These are phyloP conservation scores for Tribolium freemani DNA, from an alignment of 2,888 invertebrate species.

Conservation along the genomic window DNA sequence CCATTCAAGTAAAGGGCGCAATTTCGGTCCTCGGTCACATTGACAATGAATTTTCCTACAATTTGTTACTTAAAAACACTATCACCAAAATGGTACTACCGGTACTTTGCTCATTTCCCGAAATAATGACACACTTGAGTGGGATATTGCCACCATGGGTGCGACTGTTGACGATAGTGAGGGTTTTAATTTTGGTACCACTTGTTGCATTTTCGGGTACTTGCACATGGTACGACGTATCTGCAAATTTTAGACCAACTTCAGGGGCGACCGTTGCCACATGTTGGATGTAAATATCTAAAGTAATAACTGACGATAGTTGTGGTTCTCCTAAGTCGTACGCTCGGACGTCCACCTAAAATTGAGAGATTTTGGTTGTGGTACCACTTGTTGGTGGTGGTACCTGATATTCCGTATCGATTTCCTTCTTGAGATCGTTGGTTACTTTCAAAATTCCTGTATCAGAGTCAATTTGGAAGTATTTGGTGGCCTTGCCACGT, in stretches of 20 bases:
- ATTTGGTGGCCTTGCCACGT: slow-evolving; percentile 84
- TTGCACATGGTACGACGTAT: slow-evolving; percentile 87
- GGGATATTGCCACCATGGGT: slow-evolving; percentile 79
- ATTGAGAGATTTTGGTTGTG: neutral
- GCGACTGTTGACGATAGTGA: slow-evolving; percentile 82
- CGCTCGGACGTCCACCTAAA: slow-evolving; percentile 85
- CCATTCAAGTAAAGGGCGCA: slow-evolving; percentile 84
- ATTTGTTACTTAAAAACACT: slow-evolving; percentile 32
- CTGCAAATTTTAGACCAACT: slow-evolving; percentile 89
- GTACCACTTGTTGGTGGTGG: neutral
- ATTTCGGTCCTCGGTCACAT: slow-evolving; percentile 83
- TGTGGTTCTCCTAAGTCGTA: slow-evolving; percentile 90
- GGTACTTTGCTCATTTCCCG: slow-evolving; percentile 82
- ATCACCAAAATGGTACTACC: slow-evolving; percentile 35
- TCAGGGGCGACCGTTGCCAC: slow-evolving; percentile 76
- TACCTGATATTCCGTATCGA: slow-evolving; percentile 89
- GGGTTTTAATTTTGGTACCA: slow-evolving; percentile 77
- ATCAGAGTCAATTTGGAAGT: slow-evolving; percentile 90
- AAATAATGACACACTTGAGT: slow-evolving; percentile 83
- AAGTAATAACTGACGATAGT: slow-evolving; percentile 83
- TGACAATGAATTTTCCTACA: slow-evolving; percentile 79
- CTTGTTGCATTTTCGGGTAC: slow-evolving; percentile 83
- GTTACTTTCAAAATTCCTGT: slow-evolving; percentile 85
- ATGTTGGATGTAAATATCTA: slow-evolving; percentile 88
- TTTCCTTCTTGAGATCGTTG: slow-evolving; percentile 88